Evolutionary conservation across 2,888 invertebrate genomes (phyloP).

Genomic region (Sarcophaga variegata): DNA sequence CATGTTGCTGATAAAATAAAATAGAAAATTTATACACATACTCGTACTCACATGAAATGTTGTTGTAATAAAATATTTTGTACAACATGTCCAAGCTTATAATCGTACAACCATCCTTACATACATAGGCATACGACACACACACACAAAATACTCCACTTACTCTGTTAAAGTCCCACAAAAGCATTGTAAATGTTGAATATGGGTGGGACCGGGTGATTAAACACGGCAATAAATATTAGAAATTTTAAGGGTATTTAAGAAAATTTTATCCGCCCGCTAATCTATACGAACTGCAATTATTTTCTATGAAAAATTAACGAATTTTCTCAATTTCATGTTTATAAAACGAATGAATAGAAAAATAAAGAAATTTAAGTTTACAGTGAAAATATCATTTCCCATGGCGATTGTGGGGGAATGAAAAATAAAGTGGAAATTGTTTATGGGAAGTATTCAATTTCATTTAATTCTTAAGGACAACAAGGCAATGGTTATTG

Average conservation of each 20-base stretch:
- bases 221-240: slow-evolving; percentile 56
- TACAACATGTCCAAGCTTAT: slow-evolving; percentile 29
- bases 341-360: neutral
- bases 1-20: slow-evolving; percentile 36
- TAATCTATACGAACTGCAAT: slow-evolving; percentile 46
- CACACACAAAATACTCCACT: slow-evolving; percentile 1
- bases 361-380: neutral
- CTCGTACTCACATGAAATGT: slow-evolving; percentile 5
- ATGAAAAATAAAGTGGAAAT: neutral
- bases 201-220: slow-evolving; percentile 61
- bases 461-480: neutral
- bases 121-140: neutral
- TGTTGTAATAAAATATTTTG: slow-evolving; percentile 20
- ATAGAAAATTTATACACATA: slow-evolving; percentile 1
- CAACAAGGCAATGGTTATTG: no score
- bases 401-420: neutral
- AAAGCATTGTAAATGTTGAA: slow-evolving; percentile 31
- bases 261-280: slow-evolving; percentile 62
- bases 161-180: neutral
- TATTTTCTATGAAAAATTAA: slow-evolving; percentile 52
- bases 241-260: slow-evolving; percentile 59
- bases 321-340: slow-evolving; percentile 14
- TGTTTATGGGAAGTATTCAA: neutral
- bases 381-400: slow-evolving; percentile 8
- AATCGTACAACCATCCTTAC: slow-evolving; percentile 7